Evolutionary conservation across 2,888 invertebrate species (phyloP).

Genomic region (Pherbina coryleti): DNA sequence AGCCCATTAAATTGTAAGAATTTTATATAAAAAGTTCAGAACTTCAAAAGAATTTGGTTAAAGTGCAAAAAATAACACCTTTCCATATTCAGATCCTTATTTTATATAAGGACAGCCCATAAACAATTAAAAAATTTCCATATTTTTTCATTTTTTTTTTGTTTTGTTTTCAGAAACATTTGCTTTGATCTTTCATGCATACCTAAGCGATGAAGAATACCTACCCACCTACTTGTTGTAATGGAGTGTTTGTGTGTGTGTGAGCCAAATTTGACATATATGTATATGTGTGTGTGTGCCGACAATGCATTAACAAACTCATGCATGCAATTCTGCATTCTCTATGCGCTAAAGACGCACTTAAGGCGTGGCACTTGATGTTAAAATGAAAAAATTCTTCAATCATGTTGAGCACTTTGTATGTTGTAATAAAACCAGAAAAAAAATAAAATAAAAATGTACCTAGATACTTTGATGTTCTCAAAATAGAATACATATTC

Average conservation of each 20-base stretch:
- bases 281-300: not conserved
- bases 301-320: not conserved
- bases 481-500: no score
- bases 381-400: constrained; percentile 25
- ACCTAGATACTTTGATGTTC: not conserved
- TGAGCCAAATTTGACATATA: not conserved
- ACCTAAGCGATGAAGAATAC: not conserved
- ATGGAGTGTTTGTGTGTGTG: not conserved
- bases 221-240: not conserved
- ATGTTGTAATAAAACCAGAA: not conserved
- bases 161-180: not conserved
- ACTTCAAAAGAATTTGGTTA: no score
- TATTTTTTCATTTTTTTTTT: not conserved
- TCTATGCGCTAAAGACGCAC: constrained; percentile 14
- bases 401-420: constrained; percentile 17
- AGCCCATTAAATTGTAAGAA: no score
- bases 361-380: constrained; percentile 34
- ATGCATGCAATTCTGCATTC: not conserved
- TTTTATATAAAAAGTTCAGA: no score
- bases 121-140: constrained; percentile 4
- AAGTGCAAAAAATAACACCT: not conserved
- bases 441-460: not conserved
- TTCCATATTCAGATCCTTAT: not conserved
- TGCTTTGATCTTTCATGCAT: constrained; percentile 10
- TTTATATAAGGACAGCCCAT: not conserved